Evolutionary conservation across 2,888 invertebrate genomes (phyloP).

Genomic region (Congeria kusceri): DNA sequence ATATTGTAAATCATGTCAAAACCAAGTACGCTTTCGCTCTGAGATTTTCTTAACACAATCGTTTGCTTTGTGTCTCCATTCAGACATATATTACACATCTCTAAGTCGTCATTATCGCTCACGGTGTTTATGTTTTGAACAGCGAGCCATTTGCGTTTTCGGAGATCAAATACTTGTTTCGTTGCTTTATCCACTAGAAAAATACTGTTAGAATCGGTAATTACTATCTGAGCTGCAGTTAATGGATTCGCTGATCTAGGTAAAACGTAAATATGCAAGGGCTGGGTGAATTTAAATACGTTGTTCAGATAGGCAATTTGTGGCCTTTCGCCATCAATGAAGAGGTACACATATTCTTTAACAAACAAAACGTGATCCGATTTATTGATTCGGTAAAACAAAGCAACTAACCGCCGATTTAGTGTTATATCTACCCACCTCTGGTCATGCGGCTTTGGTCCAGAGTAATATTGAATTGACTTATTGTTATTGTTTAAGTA

Average conservation of each 20-base stretch:
- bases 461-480: background rate
- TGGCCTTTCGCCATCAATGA: background rate
- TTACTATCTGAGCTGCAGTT: slow-evolving; percentile 1
- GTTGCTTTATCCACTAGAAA: slow-evolving; percentile 1
- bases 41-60: slow-evolving; percentile 5
- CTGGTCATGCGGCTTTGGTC: slow-evolving; percentile 4
- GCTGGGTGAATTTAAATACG: slow-evolving; percentile 11
- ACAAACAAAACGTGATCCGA: slow-evolving; percentile 8
- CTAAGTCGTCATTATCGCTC: background rate
- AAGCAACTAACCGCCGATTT: slow-evolving; percentile 2
- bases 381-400: background rate
- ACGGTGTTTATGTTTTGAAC: slow-evolving; percentile 6
- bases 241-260: background rate
- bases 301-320: background rate
- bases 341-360: background rate
- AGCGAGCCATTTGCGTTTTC: background rate
- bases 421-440: slow-evolving; percentile 2
- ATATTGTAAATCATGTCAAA: background rate
- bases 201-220: background rate
- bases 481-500: background rate
- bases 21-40: slow-evolving; percentile 3
- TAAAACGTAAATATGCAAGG: background rate
- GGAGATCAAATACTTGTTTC: slow-evolving; percentile 9
- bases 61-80: background rate
- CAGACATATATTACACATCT: slow-evolving; percentile 2